Base-by-base conservation (phyloP, 1,140 invertebrate species). In the Idris sp. region DNA sequence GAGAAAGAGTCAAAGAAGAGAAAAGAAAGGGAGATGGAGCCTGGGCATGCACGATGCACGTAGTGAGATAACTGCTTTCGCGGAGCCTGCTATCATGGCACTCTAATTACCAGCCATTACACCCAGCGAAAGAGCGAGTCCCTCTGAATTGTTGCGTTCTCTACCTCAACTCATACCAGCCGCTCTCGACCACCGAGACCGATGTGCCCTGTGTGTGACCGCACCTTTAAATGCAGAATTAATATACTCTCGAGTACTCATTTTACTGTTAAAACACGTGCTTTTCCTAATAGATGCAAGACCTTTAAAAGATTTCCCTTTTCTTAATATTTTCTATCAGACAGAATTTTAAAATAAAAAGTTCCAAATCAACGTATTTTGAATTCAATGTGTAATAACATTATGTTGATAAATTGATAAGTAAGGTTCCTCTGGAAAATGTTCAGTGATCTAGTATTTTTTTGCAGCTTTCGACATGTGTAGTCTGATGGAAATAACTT, bases 101-200 rank as follows among this genome's bases (percentile, higher is more conserved):
- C 84, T 85, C 84, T 86, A 86, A 86, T 86, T 86, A 86, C 83
- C 83, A 84, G 80, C 81, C 82, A 84, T 86, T 84, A 85, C 81
- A 84, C 77, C 78, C 80, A 77, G 78, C 72, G 65, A 79, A 68
- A 54, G 62, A 67, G 49, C 62, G 79, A 83, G 76, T 77, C 79
- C 73, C 81, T 81, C 79, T 81, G 82, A 82, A 83, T 81, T 82
- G 82, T 83, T 83, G 81, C 78, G 80, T 83, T 83, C 81, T 83
- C 80, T 81, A 80, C 77, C 81, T 82, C 82, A 79, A 81, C 79
- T 81, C 76, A 79, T 83, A 84, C 77, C 75, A 81, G 81, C 76
- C 71, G 78, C 79, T 81, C 76, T 83, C 62, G 82, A 83, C 83
- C 81, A 85, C 83, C 83, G 83, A 82, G 78, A 79, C 80, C 77